These are phyloP conservation scores for Psammodynastes pulverulentus DNA, from an alignment of 2,113 vertebrate genomes.

Conservation along the genomic window DNA sequence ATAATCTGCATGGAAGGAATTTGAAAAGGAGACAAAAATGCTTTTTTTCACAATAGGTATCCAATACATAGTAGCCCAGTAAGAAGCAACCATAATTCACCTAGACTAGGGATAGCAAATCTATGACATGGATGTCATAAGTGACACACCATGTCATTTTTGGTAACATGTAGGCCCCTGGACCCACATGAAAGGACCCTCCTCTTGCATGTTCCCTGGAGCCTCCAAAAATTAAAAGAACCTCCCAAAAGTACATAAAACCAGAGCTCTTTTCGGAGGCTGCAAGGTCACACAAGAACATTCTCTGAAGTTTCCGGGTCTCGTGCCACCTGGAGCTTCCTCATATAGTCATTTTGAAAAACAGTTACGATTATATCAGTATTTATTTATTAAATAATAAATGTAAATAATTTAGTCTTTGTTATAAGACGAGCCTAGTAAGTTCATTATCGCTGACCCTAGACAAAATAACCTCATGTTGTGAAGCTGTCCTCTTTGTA, in stretches of 20 bases:
- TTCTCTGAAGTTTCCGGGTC: background rate
- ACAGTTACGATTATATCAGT: background rate
- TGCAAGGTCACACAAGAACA: background rate
- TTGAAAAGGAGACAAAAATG: background rate
- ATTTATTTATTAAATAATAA: background rate
- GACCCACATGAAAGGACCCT: background rate
- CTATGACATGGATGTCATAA: background rate
- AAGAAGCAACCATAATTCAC: background rate
- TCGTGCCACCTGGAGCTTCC: background rate
- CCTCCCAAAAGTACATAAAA: background rate
- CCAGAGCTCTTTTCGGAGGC: background rate
- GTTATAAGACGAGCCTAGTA: background rate
- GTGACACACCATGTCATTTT: background rate
- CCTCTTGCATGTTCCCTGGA: background rate
- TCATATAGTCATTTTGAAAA: background rate
- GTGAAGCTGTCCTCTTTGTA: background rate
- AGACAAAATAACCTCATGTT: background rate
- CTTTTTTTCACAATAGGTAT: background rate
- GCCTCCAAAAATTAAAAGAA: background rate
- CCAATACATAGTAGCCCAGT: background rate
- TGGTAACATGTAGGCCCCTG: background rate
- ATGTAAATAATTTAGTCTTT: background rate
- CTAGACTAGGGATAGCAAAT: background rate
- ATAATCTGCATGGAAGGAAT: background rate
- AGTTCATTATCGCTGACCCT: background rate